Base-by-base conservation (phyloP, 2,888 invertebrate genomes). In the Ectobius pallidus region DNA sequence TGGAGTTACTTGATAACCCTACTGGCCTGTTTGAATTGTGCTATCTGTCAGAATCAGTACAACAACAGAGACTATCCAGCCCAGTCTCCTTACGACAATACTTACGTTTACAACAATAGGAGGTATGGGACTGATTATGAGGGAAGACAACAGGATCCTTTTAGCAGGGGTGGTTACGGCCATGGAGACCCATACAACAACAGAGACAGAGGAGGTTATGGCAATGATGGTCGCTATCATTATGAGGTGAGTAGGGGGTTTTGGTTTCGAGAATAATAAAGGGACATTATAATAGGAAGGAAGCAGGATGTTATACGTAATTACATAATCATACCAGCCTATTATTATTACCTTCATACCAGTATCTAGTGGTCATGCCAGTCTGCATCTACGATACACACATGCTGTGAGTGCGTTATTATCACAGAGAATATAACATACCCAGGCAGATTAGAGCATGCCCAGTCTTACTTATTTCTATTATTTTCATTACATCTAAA, bases 31-130 rank as follows among this genome's bases (percentile, higher is more conserved):
- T n/a, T n/a, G n/a, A n/a, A n/a, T n/a, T n/a, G n/a, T n/a, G n/a
- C n/a, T n/a, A n/a, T n/a, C 11, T 30, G 58, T 58, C 58, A 58
- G 58, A 30, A 9, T 6, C 58, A 58, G 11, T 58, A 58, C 27
- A 30, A 58, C 30, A 58, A 58, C 32, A 30, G n/a, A 11, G 58
- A 58, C 1, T 30, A 58, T 39, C 39, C 6, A 14, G 39, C 7
- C 6, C 39, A 39, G 14, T 6, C 6, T 4, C 22, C 55, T 7
- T 58, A 58, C 25, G 52, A 11, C 32, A 58, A 58, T 30, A 58
- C 58, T 14, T 58, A 58, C 18, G 32, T 58, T 16, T 58, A 58
- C 30, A 58, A 58, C 58, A 30, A 58, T 25, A 58, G 58, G 30
- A 22, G 58, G 16, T 58, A 58, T n/a, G 58, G 58, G n/a, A 22